Conservation (phyloP, 2,113 vertebrate species). For the Corythornis madagascariensis region DNA sequence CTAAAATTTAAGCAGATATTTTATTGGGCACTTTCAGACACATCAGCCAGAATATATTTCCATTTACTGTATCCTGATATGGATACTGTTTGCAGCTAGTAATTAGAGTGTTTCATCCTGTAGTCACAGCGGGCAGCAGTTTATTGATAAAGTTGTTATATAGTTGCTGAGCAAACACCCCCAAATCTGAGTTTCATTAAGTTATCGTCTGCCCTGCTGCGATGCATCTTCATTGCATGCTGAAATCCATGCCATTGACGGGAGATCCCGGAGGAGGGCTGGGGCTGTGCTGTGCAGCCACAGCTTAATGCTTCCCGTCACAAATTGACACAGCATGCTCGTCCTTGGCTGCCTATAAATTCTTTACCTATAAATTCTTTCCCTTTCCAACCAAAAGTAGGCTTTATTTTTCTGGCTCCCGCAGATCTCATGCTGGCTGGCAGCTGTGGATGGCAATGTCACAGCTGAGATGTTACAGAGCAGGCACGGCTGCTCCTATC, state of each 20-base stretch:
- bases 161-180: conserved; percentile 56
- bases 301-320: not conserved
- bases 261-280: not conserved
- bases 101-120: not conserved
- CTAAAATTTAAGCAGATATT: not conserved
- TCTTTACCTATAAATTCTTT: not conserved
- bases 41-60: not conserved
- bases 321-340: not conserved
- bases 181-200: conserved; percentile 58
- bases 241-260: conserved; percentile 24
- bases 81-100: not conserved
- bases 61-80: not conserved
- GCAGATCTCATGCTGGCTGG: not conserved
- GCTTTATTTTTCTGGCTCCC: not conserved
- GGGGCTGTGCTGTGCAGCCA: not conserved
- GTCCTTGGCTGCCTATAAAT: not conserved
- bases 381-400: not conserved
- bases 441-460: not conserved
- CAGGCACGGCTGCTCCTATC: not conserved
- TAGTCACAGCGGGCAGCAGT: not conserved
- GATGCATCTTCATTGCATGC: not conserved
- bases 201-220: not conserved
- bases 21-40: not conserved
- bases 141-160: conserved; percentile 55
- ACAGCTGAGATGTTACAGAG: not conserved